A percentile compares a stretch with the other conserved stretches of the same genome.
Conservation (phyloP, 2,888 invertebrate species). For the Ditylenchus weischeri region DNA sequence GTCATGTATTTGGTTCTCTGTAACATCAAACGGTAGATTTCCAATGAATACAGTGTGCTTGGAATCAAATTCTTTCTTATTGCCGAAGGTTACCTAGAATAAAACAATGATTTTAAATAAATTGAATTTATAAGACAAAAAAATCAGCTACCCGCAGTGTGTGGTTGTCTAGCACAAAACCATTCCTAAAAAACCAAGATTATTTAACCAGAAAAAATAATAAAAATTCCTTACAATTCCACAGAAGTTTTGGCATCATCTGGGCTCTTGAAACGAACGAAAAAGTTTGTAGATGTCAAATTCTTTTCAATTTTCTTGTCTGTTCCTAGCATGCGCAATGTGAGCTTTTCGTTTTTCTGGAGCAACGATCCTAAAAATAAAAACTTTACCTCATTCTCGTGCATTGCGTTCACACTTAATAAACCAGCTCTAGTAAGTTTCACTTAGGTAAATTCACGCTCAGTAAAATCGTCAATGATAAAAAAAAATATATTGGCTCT, state of each 20-base stretch:
- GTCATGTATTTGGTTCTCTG: conserved; percentile 19
- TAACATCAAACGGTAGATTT: conserved; percentile 23
- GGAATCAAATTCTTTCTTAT: conserved; percentile 16
- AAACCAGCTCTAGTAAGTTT: no score
- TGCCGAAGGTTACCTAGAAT: conserved; percentile 8
- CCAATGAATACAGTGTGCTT: conserved; percentile 28
- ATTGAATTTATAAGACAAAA: not conserved
- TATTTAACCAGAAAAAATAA: not conserved
- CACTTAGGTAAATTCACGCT: no score
- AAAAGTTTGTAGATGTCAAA: conserved; percentile 25
- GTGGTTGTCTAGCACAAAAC: conserved; percentile 1
- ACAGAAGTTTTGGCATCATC: conserved; percentile 25
- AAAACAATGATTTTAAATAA: no score
- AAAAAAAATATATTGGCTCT: no score
- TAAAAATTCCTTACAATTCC: conserved; percentile 13
- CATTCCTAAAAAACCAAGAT: not conserved
- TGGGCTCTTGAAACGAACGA: conserved; percentile 23
- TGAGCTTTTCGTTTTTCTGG: conserved; percentile 33
- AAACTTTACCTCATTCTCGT: no score
- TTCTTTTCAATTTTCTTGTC: conserved; percentile 17
- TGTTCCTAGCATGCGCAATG: conserved; percentile 28
- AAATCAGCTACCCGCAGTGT: not conserved
- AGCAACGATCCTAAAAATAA: conserved; percentile 17
- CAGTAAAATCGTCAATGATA: no score
- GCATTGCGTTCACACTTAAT: no score